phyloP scores from a whole-genome alignment of 2,888 invertebrate species.

The Ennomos fuscantarius region DNA sequence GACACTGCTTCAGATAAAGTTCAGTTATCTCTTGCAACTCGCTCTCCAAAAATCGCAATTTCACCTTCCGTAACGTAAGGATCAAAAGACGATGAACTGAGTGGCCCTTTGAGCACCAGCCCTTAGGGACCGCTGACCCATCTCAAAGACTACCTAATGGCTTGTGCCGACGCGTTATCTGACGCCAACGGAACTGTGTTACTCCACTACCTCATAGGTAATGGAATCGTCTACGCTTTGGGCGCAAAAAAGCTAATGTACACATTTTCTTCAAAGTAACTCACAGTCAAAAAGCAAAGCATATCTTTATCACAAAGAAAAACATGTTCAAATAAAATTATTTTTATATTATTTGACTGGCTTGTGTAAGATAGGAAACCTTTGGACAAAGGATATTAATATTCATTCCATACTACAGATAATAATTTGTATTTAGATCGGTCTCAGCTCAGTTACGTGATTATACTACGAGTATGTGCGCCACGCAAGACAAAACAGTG shows the following conservation, averaged over 20 bases:
- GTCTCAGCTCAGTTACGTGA: too few species aligned
- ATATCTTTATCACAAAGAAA: too few species aligned
- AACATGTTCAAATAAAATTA: too few species aligned
- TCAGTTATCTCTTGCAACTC: conserved; percentile 25
- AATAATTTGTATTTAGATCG: too few species aligned
- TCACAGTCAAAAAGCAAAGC: conserved; percentile 6
- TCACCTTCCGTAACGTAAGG: conserved; percentile 48
- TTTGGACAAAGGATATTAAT: too few species aligned
- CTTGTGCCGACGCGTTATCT: conserved; percentile 58
- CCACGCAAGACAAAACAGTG: too few species aligned
- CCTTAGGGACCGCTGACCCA: conserved; percentile 62
- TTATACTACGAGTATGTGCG: too few species aligned
- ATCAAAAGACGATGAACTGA: conserved; percentile 69
- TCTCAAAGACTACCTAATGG: conserved; percentile 73
- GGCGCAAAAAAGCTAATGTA: conserved; percentile 23
- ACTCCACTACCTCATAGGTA: conserved; percentile 38
- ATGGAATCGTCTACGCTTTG: conserved; percentile 38
- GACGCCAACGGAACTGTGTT: conserved; percentile 38
- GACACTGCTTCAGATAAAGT: conserved; percentile 4
- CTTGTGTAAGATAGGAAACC: too few species aligned
- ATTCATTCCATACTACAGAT: too few species aligned
- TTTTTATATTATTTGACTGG: too few species aligned
- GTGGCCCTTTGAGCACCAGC: conserved; percentile 62
- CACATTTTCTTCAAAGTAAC: conserved; percentile 19
- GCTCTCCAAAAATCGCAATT: conserved; percentile 23